These are phyloP conservation scores for Eustalomyia histrio DNA, from an alignment of 2,888 invertebrate genomes.

Conservation along the genomic window DNA sequence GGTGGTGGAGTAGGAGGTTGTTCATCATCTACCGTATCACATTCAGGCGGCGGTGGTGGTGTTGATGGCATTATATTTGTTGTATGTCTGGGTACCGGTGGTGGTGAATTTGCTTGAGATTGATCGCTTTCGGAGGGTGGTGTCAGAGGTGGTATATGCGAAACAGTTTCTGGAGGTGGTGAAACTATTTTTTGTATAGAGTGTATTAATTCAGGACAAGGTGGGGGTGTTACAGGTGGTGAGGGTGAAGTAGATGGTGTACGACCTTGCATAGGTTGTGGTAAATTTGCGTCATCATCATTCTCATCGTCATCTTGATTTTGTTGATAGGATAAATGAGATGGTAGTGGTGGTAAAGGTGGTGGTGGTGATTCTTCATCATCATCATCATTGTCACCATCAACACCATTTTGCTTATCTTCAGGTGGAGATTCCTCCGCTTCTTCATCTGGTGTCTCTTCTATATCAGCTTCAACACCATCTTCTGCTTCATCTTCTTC, in stretches of 20 bases:
- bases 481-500: conserved; percentile 70
- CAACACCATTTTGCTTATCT: conserved; percentile 51
- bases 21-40: conserved; percentile 63
- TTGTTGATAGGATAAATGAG: conserved; percentile 75
- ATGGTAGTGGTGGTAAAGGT: conserved; percentile 76
- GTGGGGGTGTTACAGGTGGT: conserved; percentile 77
- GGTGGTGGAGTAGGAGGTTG: conserved; percentile 69
- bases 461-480: conserved; percentile 69
- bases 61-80: conserved; percentile 61
- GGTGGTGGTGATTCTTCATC: conserved; percentile 74
- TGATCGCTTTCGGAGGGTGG: conserved; percentile 76
- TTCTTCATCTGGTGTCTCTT: conserved; percentile 57
- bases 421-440: conserved; percentile 48
- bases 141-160: conserved; percentile 72
- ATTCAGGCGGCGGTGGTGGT: conserved; percentile 62
- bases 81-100: conserved; percentile 66
- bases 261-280: conserved; percentile 60
- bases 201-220: conserved; percentile 69
- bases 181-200: conserved; percentile 70
- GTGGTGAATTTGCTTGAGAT: conserved; percentile 75
- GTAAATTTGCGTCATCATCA: conserved; percentile 57
- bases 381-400: conserved; percentile 73
- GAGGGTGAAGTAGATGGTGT: conserved; percentile 77
- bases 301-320: conserved; percentile 49
- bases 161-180: conserved; percentile 72